Percentiles rank a stretch among this genome's conserved stretches.
Evolutionary conservation across 2,113 vertebrate species (phyloP).

Genomic region (Gambusia holbrooki): DNA sequence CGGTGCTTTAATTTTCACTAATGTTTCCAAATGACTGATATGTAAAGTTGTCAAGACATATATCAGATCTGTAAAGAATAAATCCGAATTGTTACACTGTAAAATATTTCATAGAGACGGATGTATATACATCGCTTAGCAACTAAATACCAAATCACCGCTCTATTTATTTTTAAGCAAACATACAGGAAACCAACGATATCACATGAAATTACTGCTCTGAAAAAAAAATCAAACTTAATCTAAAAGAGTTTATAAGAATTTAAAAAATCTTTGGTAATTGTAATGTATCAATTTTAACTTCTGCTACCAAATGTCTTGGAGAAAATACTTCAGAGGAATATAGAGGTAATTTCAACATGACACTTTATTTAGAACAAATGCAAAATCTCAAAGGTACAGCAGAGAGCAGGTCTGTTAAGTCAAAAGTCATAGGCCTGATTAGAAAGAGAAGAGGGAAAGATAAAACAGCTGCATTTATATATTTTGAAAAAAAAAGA

Average conservation of each 20-base stretch:
- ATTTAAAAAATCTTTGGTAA: background rate
- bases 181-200: background rate
- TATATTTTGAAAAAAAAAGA: slow-evolving; percentile 52
- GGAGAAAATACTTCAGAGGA: background rate
- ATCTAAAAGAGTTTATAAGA: background rate
- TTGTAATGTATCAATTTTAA: background rate
- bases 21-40: no score
- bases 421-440: slow-evolving; percentile 49
- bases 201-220: background rate
- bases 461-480: slow-evolving; percentile 60
- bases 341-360: slow-evolving; percentile 54
- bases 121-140: background rate
- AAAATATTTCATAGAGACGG: no score
- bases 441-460: slow-evolving; percentile 48
- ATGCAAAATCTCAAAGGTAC: slow-evolving; percentile 72
- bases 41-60: no score
- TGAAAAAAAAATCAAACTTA: no score
- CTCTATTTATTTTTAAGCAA: background rate
- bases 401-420: slow-evolving; percentile 53
- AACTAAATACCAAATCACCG: background rate
- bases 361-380: slow-evolving; percentile 78
- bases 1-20: no score
- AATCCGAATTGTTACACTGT: no score
- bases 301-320: background rate
- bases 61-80: no score